Percentiles rank a stretch among this genome's conserved stretches.
phyloP scores from a whole-genome alignment of 2,113 vertebrate genomes.

The Rhabdomys dilectus region DNA sequence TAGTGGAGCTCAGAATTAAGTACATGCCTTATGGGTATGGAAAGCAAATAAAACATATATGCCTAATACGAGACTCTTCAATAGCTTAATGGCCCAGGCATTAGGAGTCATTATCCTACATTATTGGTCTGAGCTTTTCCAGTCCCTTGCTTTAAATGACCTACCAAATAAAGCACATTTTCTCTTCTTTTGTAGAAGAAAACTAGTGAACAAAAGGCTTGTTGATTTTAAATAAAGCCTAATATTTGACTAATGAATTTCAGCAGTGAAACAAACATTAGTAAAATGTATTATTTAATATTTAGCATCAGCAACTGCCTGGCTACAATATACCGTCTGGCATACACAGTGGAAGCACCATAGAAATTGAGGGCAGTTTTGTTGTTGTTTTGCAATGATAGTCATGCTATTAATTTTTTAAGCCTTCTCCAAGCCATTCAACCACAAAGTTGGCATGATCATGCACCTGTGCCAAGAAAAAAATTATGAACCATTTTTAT shows the following conservation, averaged over 20 bases:
- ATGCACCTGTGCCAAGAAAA: constrained; percentile 56
- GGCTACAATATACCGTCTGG: constrained; percentile 72
- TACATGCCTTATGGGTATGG: neutral
- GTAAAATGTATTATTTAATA: constrained; percentile 63
- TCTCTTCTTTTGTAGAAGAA: neutral
- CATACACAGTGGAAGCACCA: constrained; percentile 68
- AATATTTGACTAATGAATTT: constrained; percentile 77
- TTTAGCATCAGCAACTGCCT: constrained; percentile 66
- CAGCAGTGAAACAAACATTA: constrained; percentile 76
- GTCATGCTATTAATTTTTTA: constrained; percentile 68
- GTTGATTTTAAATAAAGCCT: constrained; percentile 60
- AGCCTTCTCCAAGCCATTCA: constrained; percentile 80
- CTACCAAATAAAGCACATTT: neutral
- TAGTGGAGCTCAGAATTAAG: neutral
- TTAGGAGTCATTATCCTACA: neutral
- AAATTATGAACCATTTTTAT: constrained; percentile 55
- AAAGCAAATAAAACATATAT: neutral
- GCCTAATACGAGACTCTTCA: neutral
- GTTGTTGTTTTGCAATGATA: constrained; percentile 70
- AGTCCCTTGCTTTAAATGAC: neutral
- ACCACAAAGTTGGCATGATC: constrained; percentile 62
- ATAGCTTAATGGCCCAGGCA: neutral
- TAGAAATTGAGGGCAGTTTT: constrained; percentile 60
- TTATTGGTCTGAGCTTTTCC: neutral
- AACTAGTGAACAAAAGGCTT: neutral